These are phyloP conservation scores for Sesia apiformis DNA, from an alignment of 2,888 invertebrate species.

Conservation along the genomic window DNA sequence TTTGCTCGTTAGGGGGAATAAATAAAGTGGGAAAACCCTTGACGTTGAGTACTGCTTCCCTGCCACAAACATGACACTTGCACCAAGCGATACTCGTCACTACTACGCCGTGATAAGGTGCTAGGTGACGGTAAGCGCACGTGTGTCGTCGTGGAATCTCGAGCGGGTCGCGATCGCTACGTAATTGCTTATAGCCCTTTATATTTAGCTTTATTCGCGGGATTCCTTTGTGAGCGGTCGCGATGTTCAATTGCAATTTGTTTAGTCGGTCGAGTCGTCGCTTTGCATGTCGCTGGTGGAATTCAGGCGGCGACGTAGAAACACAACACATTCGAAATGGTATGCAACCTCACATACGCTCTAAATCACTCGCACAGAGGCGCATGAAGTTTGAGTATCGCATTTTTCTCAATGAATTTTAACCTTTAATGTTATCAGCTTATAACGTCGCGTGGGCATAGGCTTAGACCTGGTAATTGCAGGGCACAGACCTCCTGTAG, in stretches of 20 bases:
- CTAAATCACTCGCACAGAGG: too few relatives aligned
- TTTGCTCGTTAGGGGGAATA: slow-evolving; percentile 26
- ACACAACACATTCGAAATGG: too few relatives aligned
- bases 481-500: too few relatives aligned
- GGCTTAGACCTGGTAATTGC: too few relatives aligned
- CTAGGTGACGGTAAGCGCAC: background rate
- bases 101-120: background rate
- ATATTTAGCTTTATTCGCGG: slow-evolving; percentile 20
- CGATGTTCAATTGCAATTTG: slow-evolving; percentile 4
- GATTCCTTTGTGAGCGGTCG: slow-evolving; percentile 14
- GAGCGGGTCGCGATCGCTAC: slow-evolving; percentile 15
- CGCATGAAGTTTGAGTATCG: too few relatives aligned
- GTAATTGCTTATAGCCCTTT: slow-evolving; percentile 27
- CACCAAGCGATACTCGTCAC: too few relatives aligned
- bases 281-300: slow-evolving; percentile 4
- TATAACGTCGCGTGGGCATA: too few relatives aligned
- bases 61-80: too few relatives aligned
- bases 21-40: slow-evolving; percentile 17
- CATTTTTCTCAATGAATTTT: too few relatives aligned
- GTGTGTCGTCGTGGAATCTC: background rate
- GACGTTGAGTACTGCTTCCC: slow-evolving; percentile 14
- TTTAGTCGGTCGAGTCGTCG: background rate
- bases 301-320: background rate
- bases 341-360: too few relatives aligned
- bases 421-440: too few relatives aligned